A percentile compares a stretch with the other conserved stretches of the same genome.
These are phyloP conservation scores for Gerris lacustris DNA, from an alignment of 2,888 invertebrate genomes.

Conservation along the genomic window DNA sequence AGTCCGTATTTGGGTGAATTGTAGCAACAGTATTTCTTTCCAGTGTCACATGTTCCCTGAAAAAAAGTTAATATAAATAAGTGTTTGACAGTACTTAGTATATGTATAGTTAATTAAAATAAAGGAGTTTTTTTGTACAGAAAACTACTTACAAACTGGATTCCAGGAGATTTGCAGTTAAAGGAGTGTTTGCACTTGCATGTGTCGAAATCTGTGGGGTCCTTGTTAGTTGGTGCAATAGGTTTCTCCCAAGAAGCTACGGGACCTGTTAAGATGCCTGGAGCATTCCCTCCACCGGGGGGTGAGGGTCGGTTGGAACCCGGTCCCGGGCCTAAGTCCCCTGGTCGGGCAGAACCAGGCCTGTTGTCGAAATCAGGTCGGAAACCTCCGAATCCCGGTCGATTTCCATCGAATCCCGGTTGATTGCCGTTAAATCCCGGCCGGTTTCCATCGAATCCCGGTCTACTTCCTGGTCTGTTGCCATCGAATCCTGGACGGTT, in stretches of 20 bases:
- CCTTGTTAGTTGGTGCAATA: slow-evolving; percentile 7
- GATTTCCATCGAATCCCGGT: not conserved
- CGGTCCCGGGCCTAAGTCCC: not conserved
- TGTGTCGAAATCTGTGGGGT: slow-evolving; percentile 33
- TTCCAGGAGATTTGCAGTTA: slow-evolving; percentile 43
- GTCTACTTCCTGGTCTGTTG: not conserved
- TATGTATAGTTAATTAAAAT: not conserved
- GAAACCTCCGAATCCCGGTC: not conserved
- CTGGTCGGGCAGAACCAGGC: not conserved
- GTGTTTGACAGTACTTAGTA: too few relatives aligned
- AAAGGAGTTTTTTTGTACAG: not conserved
- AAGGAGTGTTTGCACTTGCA: slow-evolving; percentile 46
- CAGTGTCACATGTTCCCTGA: slow-evolving; percentile 10
- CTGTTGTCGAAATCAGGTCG: not conserved
- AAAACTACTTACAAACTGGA: slow-evolving; percentile 40
- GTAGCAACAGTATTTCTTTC: slow-evolving; percentile 8
- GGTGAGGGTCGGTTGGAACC: slow-evolving; percentile 8
- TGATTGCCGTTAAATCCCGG: not conserved
- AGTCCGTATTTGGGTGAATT: slow-evolving; percentile 6
- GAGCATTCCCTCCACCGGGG: not conserved
- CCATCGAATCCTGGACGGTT: not conserved
- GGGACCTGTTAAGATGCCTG: slow-evolving; percentile 36
- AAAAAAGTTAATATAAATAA: not conserved
- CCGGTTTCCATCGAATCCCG: not conserved
- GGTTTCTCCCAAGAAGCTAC: slow-evolving; percentile 37